Percentiles rank a stretch among this genome's conserved stretches.
Conservation (phyloP, 2,113 vertebrate genomes). For the Podocnemis expansa region DNA sequence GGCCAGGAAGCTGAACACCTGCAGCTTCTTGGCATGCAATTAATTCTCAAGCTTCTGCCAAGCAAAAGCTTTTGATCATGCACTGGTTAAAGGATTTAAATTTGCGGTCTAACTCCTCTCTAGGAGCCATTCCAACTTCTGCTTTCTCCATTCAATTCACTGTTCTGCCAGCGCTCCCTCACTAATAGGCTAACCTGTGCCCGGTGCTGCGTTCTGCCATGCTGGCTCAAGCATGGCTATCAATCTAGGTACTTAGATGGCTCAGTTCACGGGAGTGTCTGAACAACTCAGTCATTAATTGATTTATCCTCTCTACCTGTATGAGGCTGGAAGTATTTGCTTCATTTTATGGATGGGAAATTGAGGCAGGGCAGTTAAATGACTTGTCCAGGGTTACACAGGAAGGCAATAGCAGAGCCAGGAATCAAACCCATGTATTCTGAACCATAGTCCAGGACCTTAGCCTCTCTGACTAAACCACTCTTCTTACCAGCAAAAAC, state of each 20-base stretch:
- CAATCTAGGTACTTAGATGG: background rate
- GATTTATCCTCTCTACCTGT: fast-evolving
- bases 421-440: background rate
- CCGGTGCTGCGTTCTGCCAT: fast-evolving
- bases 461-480: too few species aligned
- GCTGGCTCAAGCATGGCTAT: background rate
- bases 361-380: background rate
- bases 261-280: background rate
- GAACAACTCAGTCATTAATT: fast-evolving
- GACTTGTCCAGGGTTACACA: background rate
- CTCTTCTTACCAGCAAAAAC: background rate
- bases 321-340: background rate
- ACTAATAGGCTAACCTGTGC: fast-evolving
- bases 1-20: background rate
- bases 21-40: background rate
- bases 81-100: slow-evolving; percentile 19
- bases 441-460: background rate
- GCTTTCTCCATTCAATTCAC: background rate
- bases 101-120: background rate
- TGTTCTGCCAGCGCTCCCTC: background rate
- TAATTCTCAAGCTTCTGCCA: slow-evolving; percentile 20
- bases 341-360: background rate
- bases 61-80: background rate
- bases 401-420: background rate
- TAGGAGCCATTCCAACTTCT: slow-evolving; percentile 16